Base-by-base conservation (phyloP, 2,797 vertebrate genomes). In the Eleutherodactylus coqui region DNA sequence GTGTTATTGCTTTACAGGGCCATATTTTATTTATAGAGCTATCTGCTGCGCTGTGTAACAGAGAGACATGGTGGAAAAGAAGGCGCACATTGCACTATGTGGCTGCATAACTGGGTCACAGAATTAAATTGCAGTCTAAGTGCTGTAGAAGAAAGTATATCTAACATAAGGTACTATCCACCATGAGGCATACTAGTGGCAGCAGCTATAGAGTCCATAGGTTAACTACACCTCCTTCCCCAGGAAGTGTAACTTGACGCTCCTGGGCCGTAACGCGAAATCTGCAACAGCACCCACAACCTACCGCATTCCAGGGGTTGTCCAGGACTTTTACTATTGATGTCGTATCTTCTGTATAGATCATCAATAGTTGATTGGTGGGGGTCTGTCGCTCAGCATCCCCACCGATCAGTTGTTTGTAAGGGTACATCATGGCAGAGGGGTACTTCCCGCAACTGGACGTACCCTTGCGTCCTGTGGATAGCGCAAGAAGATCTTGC, bases 11-110 rank as follows among this genome's bases (percentile, higher is more conserved):
- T 13, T 83, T 32, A 73, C 67, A 14, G 36, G 47, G 13, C 21
- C 24, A 58, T 83, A 38, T 29, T 73, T 70, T 82, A 82, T 82
- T 70, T 38, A 82, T 70, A 82, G 51, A 69, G 49, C 27, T 19
- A 17, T 58, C 24, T 72, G 16, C 67, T 27, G 49, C 16, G 24
- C 67, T 38, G n/a, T 36, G 51, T 41, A 79, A 55, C 24, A 47
- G 5, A 14, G n/a, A 32, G 62, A 24, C 43, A 11, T 38, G 34
- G 67, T 1, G 67, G 64, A 67, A 7, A 21, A 2, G 19, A 70
- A 9, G 9, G 36, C 24, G 36, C 36, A 13, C 21, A 41, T 10
- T n/a, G 21, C 36, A 43, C 67, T 43, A 4, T 70, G 43, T 41
- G 67, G 67, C 36, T 43, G 36, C 67, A 70, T 10, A 70, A 43